Evolutionary conservation across 2,113 vertebrate genomes (phyloP).

Genomic region (Tichodroma muraria): DNA sequence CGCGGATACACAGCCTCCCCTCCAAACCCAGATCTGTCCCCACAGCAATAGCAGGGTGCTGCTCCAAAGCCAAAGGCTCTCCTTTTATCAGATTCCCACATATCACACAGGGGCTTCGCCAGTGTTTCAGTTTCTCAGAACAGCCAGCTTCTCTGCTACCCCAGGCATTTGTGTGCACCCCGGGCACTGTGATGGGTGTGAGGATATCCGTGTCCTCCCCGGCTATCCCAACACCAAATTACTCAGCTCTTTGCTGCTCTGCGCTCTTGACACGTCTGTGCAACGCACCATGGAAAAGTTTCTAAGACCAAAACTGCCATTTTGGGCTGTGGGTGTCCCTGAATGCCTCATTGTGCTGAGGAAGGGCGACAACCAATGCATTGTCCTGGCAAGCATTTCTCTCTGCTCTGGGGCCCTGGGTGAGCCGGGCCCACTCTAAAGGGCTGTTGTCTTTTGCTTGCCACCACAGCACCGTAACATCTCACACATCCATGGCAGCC

Average conservation of each 20-base stretch:
- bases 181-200: neutral
- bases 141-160: neutral
- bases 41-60: neutral
- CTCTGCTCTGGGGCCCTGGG: constrained; percentile 68
- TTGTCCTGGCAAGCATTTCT: constrained; percentile 77
- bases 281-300: neutral
- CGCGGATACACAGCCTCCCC: neutral
- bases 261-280: neutral
- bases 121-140: neutral
- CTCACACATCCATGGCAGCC: constrained; percentile 73
- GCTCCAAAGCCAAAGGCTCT: neutral
- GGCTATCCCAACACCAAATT: neutral
- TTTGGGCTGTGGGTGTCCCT: constrained; percentile 64
- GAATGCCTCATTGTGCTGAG: constrained; percentile 63
- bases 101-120: neutral
- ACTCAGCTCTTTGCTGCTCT: neutral
- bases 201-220: neutral
- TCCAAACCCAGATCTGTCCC: neutral
- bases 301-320: constrained; percentile 73
- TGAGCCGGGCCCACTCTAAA: constrained; percentile 73
- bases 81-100: accelerated
- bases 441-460: constrained; percentile 77
- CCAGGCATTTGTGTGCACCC: neutral
- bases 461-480: constrained; percentile 70
- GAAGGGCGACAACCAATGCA: constrained; percentile 77